phyloP scores from a whole-genome alignment of 2,797 vertebrate genomes.

The Schizothorax lantsangensis region DNA sequence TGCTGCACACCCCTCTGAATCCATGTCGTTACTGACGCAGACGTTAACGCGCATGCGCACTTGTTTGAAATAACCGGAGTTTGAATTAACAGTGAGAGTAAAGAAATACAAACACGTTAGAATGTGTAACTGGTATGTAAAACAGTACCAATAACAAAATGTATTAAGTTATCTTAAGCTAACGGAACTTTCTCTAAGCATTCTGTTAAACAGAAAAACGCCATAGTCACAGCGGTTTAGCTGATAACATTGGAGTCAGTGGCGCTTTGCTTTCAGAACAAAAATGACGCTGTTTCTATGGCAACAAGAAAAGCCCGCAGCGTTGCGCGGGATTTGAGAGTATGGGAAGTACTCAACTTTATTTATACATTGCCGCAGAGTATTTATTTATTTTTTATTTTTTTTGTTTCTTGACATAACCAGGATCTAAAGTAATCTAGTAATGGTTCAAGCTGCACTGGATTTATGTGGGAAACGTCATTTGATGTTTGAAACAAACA shows the following conservation, averaged over 20 bases:
- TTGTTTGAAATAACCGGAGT: not conserved
- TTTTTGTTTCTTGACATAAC: not conserved
- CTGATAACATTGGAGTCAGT: not conserved
- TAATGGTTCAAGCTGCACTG: not conserved
- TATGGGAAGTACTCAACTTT: no score
- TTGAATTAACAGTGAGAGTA: slow-evolving; percentile 11
- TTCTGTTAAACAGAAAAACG: not conserved
- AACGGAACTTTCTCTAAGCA: not conserved
- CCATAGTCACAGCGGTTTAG: not conserved
- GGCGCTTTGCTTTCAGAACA: not conserved
- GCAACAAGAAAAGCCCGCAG: slow-evolving; percentile 43
- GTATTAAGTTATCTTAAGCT: not conserved
- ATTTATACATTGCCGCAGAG: not conserved
- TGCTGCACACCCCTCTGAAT: not conserved
- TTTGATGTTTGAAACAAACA: not conserved
- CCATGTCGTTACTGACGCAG: slow-evolving; percentile 27
- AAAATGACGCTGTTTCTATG: slow-evolving; percentile 69
- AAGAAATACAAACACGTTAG: not conserved
- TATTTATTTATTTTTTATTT: not conserved
- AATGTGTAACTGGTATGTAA: not conserved
- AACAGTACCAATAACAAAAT: not conserved
- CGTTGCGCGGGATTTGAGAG: slow-evolving; percentile 39
- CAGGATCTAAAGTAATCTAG: not conserved
- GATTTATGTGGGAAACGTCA: not conserved
- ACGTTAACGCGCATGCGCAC: slow-evolving; percentile 43